phyloP scores from a whole-genome alignment of 2,113 vertebrate species.

The Notarius lentiginosus region DNA sequence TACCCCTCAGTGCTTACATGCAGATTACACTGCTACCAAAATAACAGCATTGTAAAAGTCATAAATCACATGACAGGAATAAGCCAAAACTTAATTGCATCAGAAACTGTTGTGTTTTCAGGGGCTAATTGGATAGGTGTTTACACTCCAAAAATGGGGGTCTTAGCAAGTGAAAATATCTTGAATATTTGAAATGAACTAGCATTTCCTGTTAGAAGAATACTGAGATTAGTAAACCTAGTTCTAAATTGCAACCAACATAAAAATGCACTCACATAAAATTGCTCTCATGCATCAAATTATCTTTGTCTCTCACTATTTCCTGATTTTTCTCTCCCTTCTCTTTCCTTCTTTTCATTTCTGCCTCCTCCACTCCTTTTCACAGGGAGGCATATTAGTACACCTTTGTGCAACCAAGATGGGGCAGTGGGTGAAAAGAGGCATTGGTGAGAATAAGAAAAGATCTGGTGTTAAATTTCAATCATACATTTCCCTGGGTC shows the following conservation, averaged over 20 bases:
- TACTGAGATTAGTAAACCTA: too few relatives aligned
- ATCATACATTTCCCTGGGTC: conserved; percentile 81
- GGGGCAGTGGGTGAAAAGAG: conserved; percentile 47
- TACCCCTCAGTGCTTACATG: conserved; percentile 47
- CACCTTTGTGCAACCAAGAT: conserved; percentile 73
- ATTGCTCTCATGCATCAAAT: conserved; percentile 68
- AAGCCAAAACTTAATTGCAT: conserved; percentile 64
- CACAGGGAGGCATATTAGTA: conserved; percentile 69
- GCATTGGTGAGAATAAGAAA: conserved; percentile 61
- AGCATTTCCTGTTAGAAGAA: too few relatives aligned
- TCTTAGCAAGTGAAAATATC: too few relatives aligned
- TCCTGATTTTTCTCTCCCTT: conserved; percentile 48
- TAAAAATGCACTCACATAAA: conserved; percentile 60
- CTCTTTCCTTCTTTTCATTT: conserved; percentile 23
- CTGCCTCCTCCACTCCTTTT: conserved; percentile 62
- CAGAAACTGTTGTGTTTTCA: conserved; percentile 63
- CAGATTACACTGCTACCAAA: conserved; percentile 47
- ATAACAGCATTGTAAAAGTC: conserved; percentile 61
- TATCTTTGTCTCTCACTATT: conserved; percentile 70
- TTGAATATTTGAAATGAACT: too few relatives aligned
- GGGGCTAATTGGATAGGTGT: conserved; percentile 79
- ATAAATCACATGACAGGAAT: conserved; percentile 64
- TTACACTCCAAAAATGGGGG: conserved; percentile 14
- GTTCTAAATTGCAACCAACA: too few relatives aligned
- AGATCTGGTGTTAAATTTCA: conserved; percentile 85